phyloP scores from a whole-genome alignment of 2,888 invertebrate species.

The Thelaira solivaga region DNA sequence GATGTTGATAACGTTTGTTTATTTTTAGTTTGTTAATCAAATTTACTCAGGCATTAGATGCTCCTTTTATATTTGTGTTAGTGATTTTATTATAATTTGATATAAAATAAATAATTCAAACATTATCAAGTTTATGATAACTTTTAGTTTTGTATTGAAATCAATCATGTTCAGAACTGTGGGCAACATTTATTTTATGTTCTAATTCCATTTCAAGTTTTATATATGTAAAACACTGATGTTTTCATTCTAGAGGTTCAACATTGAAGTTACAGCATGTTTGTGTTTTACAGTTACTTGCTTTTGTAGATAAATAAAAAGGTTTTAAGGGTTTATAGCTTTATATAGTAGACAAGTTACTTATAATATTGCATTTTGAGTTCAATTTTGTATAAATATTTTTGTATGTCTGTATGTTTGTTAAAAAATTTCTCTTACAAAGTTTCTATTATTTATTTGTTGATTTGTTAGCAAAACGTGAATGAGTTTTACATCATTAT shows the following conservation, averaged over 20 bases:
- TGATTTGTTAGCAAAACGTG: neutral
- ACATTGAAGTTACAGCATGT: neutral
- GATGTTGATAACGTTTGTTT: slow-evolving; percentile 6
- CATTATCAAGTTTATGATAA: neutral
- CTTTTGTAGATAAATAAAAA: neutral
- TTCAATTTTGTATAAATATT: neutral
- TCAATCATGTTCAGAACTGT: neutral
- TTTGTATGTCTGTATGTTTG: neutral
- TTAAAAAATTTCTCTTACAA: neutral
- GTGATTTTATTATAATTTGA: no score
- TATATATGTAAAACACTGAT: neutral
- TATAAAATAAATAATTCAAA: neutral
- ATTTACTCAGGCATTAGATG: neutral
- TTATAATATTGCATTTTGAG: neutral
- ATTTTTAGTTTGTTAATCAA: slow-evolving; percentile 5
- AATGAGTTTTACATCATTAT: neutral
- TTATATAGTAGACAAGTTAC: neutral
- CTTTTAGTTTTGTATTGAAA: neutral
- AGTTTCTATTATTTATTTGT: neutral
- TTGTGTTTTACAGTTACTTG: neutral
- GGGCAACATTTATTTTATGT: neutral
- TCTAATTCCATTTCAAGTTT: neutral
- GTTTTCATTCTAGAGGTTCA: neutral
- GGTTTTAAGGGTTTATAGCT: neutral
- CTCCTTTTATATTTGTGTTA: neutral